Evolutionary conservation across 1,140 invertebrate species (phyloP).

Genomic region (Coboldia fuscipes): DNA sequence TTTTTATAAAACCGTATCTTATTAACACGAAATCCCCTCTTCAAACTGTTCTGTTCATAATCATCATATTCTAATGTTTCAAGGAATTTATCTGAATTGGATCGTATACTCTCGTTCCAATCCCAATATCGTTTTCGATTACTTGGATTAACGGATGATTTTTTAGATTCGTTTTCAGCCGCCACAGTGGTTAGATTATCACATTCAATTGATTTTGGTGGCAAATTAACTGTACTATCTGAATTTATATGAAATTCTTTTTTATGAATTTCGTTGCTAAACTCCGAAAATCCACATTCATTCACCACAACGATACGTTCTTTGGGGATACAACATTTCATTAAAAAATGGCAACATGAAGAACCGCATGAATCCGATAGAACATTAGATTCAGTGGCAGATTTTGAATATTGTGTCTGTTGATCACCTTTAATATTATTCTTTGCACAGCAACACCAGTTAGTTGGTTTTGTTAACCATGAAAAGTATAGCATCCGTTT

Average conservation of each 20-base stretch:
- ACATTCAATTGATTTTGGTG: no score
- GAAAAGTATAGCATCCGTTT: no score
- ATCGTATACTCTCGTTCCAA: constrained; percentile 20
- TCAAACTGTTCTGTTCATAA: constrained; percentile 2
- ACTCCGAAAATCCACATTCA: not conserved
- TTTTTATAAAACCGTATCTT: not conserved
- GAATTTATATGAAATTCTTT: no score
- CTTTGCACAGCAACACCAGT: no score
- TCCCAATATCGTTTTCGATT: constrained; percentile 10
- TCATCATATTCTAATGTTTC: constrained; percentile 18
- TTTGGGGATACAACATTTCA: no score
- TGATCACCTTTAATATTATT: no score
- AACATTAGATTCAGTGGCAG: no score
- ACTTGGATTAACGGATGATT: not conserved
- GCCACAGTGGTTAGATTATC: not conserved
- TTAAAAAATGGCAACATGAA: no score
- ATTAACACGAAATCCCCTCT: not conserved
- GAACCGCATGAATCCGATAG: no score
- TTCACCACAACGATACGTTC: not conserved
- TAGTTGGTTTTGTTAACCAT: no score
- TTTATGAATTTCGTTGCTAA: not conserved
- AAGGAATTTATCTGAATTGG: constrained; percentile 19
- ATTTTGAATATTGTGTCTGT: no score
- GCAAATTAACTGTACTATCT: no score
- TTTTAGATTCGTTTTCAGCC: not conserved